Base-by-base conservation (phyloP, 2,888 invertebrate species). In the Scaptomyza cyrtandrae region DNA sequence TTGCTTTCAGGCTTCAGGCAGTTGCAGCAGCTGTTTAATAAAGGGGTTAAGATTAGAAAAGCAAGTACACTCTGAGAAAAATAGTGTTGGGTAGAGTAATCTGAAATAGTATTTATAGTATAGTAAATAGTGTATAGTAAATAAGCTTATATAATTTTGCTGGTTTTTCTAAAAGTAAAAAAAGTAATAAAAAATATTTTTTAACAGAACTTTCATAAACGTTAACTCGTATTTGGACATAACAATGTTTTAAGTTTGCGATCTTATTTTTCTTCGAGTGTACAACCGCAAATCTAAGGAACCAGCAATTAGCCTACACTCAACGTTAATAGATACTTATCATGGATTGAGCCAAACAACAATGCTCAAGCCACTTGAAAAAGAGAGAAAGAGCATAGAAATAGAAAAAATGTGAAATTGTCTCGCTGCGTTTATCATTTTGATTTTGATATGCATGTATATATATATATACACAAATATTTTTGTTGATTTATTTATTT, bases 281-380 rank as follows among this genome's bases (percentile, higher is more conserved):
- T 35, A 48, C 1, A 29, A 29, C 29, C 29, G 9, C 7, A 7
- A 9, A 29, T 6, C 7, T 9, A 1, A 29, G 7, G 9, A 29
- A 29, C 29, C 29, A 58, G 59, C 84, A 85, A 85, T 86, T 85
- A 86, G 81, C 75, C 71, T 69, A 73, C 69, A 73, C 70, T 76
- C 69, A 55, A 60, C 24, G 54, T 73, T 71, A 77, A 75, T 77
- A 77, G 84, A 85, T 86, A 79, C 84, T 86, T 83, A 84, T 84
- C 83, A 24, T 50, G 50, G 35, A 24, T 50, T 50, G 50, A 4
- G 48, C 56, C 43, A 49, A 55, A 58, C 48, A 72, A 73, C 69
- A 76, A 76, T 64, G 54, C 43, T 19, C 27, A 16, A 41, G 41
- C 57, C 64, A 75, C 75, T 75, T 64, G 53, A 71, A 7, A 16